Evolutionary conservation across 1,140 invertebrate species (phyloP), one percentile per base, ranked within the genome.

Genomic region (Harlomillsia oculata): DNA sequence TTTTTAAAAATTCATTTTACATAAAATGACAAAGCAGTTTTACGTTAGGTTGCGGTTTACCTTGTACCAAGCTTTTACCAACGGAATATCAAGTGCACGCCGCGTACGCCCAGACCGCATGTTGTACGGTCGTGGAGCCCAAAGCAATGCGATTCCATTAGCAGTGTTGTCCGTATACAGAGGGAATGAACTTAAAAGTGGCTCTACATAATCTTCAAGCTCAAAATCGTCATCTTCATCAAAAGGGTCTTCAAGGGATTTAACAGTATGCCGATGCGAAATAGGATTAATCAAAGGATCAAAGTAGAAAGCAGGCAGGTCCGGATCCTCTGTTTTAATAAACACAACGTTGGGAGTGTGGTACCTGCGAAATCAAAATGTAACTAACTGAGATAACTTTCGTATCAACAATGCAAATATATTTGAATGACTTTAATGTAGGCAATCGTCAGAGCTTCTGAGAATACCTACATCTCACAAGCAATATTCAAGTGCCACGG

Each of bases 291-390:
- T 99, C 5, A 99, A 75, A 0, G 97, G 97, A 79, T 99, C 97
- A 77, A 98, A 99, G 72, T 99, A 99, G 72, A 99, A 99, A 0
- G 96, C 97, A 20, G 97, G 97, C 50, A 99, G 77, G 76, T 99
- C 97, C n/a, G 96, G 95, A 82, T 99, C 97, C 77, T 99, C 97
- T 2, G 96, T 99, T 79, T 99, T 99, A 66, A 99, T 99, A 69
- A 93, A 99, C 1, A 99, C 93, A 16, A 99, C 94, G 75, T 97
- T 98, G 37, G 96, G 95, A 5, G 91, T 87, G 72, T 99, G 97
- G 74, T 99, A 99, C 90, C 91, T 95, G 62, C 43, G 74, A 48
- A 28, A 30, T 43, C 21, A 43, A 26, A 25, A 48, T 36, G 8
- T 11, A 18, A 11, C 18, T 18, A 13, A 43, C 21, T 43, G n/a